Base-by-base conservation (phyloP, 2,113 vertebrate species). In the Crotalus helleri region DNA sequence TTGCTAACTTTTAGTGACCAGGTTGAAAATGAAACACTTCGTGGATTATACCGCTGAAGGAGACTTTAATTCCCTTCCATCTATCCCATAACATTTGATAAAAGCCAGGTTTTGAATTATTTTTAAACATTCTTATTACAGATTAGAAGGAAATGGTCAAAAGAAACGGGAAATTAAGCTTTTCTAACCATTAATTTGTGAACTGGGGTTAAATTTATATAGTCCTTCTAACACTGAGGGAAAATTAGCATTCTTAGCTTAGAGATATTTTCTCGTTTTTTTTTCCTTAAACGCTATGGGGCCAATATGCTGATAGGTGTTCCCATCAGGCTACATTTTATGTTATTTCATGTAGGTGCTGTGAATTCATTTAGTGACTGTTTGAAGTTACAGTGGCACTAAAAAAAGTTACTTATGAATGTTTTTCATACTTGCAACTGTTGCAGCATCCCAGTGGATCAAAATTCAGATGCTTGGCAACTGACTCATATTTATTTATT, bases 21-120 rank as follows among this genome's bases (percentile, higher is more conserved):
- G 91, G 87, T 93, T 94, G 94, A 95, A 95, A 26, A 94, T 91
- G 86, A 95, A 96, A 96, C 95, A 94, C 39, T 92, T 85, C n/a
- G 58, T 90, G 17, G 92, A 57, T 88, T 89, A 93, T 3, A 0
- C 55, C 8, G 57, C 39, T 85, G 17, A 46, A 92, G 95, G 95
- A 94, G 90, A 0, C 51, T 86, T 94, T 94, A 94, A 13, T 93
- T 2, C n/a, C n/a, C 15, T 74, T 19, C n/a, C 0, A 0, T 91
- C 85, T 81, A 89, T 89, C 44, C 74, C 1, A 1, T 85, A 92
- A 64, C 9, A 9, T 0, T 0, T 97, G 96, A 97, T 96, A 95
- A 93, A 97, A 97, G 94, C 88, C 96, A 97, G 96, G 95, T 95
- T 19, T 57, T 3, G 0, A 6, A 54, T 88, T 85, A 74, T 51